phyloP scores from a whole-genome alignment of 1,140 invertebrate genomes.

The Bombus vancouverensis region DNA sequence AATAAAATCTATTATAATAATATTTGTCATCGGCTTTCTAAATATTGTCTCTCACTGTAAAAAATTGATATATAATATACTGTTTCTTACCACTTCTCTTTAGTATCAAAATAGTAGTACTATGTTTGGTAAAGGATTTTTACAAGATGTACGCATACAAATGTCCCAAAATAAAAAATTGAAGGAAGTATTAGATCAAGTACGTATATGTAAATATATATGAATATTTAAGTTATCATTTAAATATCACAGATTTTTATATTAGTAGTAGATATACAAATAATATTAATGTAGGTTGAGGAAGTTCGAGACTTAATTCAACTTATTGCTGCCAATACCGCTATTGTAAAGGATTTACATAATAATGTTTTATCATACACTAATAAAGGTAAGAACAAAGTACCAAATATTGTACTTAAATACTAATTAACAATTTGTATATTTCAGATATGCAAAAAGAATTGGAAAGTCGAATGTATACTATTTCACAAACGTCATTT shows the following conservation, averaged over 20 bases:
- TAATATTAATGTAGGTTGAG: conserved; percentile 78
- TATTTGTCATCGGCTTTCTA: not conserved
- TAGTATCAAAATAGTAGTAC: conserved; percentile 72
- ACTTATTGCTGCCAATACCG: conserved; percentile 81
- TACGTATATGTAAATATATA: conserved; percentile 69
- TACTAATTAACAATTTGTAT: conserved; percentile 22
- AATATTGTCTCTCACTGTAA: not conserved
- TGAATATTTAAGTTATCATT: conserved; percentile 14
- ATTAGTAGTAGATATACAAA: conserved; percentile 26
- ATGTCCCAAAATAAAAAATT: conserved; percentile 77
- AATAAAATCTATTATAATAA: not conserved
- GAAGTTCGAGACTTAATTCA: conserved; percentile 82
- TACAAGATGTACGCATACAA: conserved; percentile 75
- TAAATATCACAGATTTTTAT: conserved; percentile 48
- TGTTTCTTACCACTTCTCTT: conserved; percentile 26
- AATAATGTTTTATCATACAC: conserved; percentile 84
- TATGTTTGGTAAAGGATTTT: conserved; percentile 70
- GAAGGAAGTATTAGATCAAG: conserved; percentile 78
- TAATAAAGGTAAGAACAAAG: conserved; percentile 80
- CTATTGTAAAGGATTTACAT: conserved; percentile 83
- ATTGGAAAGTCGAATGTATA: conserved; percentile 80
- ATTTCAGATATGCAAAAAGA: conserved; percentile 84
- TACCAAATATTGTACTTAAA: conserved; percentile 7
- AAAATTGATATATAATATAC: not conserved
- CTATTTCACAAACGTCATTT: conserved; percentile 76